Base-by-base conservation (phyloP, 2,113 vertebrate genomes). In the Orthonyx spaldingii region DNA sequence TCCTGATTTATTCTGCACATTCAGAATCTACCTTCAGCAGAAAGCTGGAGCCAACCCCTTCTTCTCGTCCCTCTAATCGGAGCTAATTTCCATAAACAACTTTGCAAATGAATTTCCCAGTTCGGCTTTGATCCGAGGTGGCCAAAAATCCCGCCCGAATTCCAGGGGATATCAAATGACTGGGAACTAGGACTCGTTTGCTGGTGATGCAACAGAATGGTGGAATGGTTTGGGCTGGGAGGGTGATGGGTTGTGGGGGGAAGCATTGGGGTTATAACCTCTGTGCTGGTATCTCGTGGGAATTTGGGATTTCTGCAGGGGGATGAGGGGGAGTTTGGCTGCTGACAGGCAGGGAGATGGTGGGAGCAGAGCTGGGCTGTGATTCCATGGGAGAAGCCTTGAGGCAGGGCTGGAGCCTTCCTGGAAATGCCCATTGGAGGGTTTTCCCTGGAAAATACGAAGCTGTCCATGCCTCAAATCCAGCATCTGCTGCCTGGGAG, bases 401-500 rank as follows among this genome's bases (percentile, higher is more conserved):
- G 17, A 21, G 3, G 28, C 28, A 15, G 47, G 46, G 72, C 39
- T 16, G 33, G 28, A 70, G 1, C 53, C 13, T 2, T 0, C 5
- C 24, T 33, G 77, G 52, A 71, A 5, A 3, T 84, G 49, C 19
- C 53, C 57, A 11, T 75, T 0, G 3, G 49, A 46, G 30, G 59
- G 3, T 6, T 89, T 57, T 13, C 41, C 22, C 2, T 61, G 13
- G 33, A 7, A 72, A 37, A 47, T 0, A 4, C 0, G 2, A 50
- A 30, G 7, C n/a, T 24, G 12, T 5, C 15, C 33, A 0, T 11
- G 11, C 59, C 37, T 23, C 0, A 2, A 2, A 11, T 1, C 2
- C 47, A 4, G 21, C 53, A 2, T 24, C 46, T 64, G 21, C 37
- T 52, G 87, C 60, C 35, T 7, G 68, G 13, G 71, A n/a, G 42